phyloP scores from a whole-genome alignment of 2,113 vertebrate species.

The Riparia riparia region DNA sequence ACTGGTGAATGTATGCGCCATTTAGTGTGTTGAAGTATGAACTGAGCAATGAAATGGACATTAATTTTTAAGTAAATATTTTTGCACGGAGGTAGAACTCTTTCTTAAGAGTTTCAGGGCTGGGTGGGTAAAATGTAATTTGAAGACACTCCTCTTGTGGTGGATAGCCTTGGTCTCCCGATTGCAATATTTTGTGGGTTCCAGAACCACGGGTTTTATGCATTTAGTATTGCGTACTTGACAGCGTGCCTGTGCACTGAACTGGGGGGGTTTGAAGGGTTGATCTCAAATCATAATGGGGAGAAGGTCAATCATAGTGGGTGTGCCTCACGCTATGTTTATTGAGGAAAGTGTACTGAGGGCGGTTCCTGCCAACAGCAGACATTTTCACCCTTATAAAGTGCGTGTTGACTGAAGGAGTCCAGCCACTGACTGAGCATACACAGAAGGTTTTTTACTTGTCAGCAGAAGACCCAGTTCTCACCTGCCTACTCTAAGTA shows the following conservation, averaged over 20 bases:
- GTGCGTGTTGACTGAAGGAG: neutral
- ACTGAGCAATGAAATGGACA: neutral
- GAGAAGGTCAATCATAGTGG: neutral
- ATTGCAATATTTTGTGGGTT: neutral
- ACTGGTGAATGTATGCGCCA: accelerated
- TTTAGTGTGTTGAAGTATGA: neutral
- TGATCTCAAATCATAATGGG: neutral
- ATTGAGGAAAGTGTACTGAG: no score
- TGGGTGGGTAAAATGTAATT: neutral
- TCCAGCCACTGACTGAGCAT: accelerated
- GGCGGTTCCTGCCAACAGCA: neutral
- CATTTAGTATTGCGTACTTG: neutral
- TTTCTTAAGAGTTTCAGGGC: neutral
- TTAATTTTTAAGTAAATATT: neutral
- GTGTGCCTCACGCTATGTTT: neutral
- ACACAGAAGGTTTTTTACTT: neutral
- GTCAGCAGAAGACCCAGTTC: neutral
- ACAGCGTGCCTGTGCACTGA: neutral
- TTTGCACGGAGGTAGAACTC: neutral
- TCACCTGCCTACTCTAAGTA: neutral
- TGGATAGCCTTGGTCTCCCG: neutral
- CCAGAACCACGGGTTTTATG: accelerated
- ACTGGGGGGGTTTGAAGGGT: accelerated
- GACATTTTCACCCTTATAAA: neutral
- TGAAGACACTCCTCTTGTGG: neutral